These are phyloP conservation scores for Papilio demoleus DNA, from an alignment of 2,888 invertebrate species.

Conservation along the genomic window DNA sequence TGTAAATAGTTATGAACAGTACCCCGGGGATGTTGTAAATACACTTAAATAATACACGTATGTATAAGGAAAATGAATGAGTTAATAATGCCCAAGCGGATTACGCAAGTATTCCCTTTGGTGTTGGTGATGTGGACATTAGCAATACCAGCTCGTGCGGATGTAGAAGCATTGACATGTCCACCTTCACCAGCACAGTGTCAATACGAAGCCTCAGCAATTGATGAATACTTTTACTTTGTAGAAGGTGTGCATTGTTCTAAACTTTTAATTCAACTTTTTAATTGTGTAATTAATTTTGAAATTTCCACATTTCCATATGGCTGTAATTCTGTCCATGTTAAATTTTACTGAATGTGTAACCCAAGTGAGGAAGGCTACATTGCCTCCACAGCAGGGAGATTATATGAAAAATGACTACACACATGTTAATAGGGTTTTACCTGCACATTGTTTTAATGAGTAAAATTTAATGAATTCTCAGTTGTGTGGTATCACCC, in stretches of 20 bases:
- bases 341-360: background rate
- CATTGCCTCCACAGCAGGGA: too few species aligned
- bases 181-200: constrained; percentile 33
- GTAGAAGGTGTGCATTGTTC: constrained; percentile 40
- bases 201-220: constrained; percentile 22
- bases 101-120: constrained; percentile 12
- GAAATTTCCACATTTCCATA: too few species aligned
- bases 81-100: background rate
- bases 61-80: constrained; percentile 8
- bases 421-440: too few species aligned
- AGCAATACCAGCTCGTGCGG: background rate
- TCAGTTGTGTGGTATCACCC: too few species aligned
- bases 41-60: background rate
- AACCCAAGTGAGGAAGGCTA: too few species aligned
- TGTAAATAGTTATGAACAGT: background rate
- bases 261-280: background rate
- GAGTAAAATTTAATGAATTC: too few species aligned
- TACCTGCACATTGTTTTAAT: too few species aligned
- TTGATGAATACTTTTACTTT: constrained; percentile 43
- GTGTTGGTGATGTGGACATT: background rate
- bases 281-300: background rate
- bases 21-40: background rate
- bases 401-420: too few species aligned
- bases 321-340: too few species aligned
- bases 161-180: constrained; percentile 2